Conservation (phyloP, 2,797 vertebrate species). For the Synanceia verrucosa region DNA sequence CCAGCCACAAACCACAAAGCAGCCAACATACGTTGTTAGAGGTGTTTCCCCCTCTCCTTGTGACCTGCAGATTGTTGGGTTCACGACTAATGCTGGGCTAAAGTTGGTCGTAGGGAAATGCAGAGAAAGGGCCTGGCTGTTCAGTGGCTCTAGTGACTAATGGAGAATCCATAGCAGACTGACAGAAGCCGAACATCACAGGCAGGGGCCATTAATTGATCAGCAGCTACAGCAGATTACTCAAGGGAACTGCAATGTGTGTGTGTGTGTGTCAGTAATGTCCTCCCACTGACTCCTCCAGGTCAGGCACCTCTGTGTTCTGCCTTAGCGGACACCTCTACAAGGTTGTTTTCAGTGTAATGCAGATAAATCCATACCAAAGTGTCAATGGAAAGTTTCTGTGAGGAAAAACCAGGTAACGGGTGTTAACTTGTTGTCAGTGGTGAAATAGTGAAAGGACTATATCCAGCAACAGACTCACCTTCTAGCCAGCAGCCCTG, state of each 20-base stretch:
- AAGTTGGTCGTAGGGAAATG: slow-evolving; percentile 31
- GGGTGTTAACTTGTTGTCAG: slow-evolving; percentile 43
- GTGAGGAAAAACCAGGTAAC: slow-evolving; percentile 38
- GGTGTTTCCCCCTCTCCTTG: neutral
- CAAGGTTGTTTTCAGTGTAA: slow-evolving; percentile 52
- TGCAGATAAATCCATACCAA: slow-evolving; percentile 65
- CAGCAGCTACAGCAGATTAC: slow-evolving; percentile 66
- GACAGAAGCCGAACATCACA: slow-evolving; percentile 61
- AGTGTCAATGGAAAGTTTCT: slow-evolving; percentile 51
- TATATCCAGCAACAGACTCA: slow-evolving; percentile 15
- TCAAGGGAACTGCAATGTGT: slow-evolving; percentile 37
- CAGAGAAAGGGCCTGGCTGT: slow-evolving; percentile 43
- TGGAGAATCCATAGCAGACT: slow-evolving; percentile 72
- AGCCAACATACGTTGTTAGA: neutral
- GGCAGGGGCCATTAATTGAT: slow-evolving; percentile 74
- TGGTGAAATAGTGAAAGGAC: slow-evolving; percentile 43
- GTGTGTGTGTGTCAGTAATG: slow-evolving; percentile 58
- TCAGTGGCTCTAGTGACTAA: slow-evolving; percentile 64
- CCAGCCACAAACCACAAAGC: neutral
- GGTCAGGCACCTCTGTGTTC: slow-evolving; percentile 58
- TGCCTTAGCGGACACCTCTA: slow-evolving; percentile 59
- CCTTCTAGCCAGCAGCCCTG: slow-evolving; percentile 37
- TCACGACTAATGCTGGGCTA: slow-evolving; percentile 31
- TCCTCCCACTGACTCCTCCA: slow-evolving; percentile 57
- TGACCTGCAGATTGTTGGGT: slow-evolving; percentile 19